A percentile compares a stretch with the other conserved stretches of the same genome.
These are phyloP conservation scores for Arctocebus calabarensis DNA, from an alignment of 2,797 vertebrate genomes.

Conservation along the genomic window DNA sequence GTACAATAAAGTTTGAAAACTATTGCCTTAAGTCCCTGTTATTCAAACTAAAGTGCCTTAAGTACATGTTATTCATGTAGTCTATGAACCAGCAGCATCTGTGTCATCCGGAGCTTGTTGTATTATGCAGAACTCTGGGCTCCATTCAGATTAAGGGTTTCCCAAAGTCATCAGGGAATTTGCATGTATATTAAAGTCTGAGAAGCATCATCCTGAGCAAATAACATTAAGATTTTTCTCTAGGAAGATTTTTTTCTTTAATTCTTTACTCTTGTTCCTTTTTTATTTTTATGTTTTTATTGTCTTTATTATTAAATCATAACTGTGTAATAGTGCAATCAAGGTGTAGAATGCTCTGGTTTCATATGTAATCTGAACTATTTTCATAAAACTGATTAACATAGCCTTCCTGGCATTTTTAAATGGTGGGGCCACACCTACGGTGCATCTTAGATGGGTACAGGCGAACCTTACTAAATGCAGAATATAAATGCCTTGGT, in stretches of 20 bases:
- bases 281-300: no score
- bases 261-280: neutral
- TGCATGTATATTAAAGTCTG: neutral
- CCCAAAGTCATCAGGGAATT: neutral
- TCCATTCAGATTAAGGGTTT: neutral
- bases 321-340: no score
- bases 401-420: no score
- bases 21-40: neutral
- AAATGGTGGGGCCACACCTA: no score
- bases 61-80: neutral
- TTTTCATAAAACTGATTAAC: no score
- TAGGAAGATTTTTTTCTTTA: neutral
- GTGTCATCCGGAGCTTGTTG: neutral
- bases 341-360: no score
- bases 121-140: neutral
- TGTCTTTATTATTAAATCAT: no score
- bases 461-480: no score
- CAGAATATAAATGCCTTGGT: no score
- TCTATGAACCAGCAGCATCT: neutral
- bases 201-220: neutral
- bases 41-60: neutral
- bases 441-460: no score
- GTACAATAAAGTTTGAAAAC: neutral
- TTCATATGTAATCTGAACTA: no score
- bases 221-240: neutral